Base-by-base conservation (phyloP, 2,888 invertebrate genomes). In the Pseudococcus longispinus region DNA sequence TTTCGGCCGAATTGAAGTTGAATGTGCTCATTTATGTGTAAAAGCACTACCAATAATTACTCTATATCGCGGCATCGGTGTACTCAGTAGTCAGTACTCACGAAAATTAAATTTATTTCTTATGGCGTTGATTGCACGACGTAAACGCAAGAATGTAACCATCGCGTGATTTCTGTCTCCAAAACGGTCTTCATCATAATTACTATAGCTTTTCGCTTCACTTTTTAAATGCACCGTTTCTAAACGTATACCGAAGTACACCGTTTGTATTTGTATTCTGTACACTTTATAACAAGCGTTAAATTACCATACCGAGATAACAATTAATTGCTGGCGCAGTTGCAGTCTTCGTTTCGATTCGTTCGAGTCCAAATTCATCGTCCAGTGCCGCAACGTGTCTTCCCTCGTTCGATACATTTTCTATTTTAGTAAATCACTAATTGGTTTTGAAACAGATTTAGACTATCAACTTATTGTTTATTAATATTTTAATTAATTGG, bases 111-210 rank as follows among this genome's bases (percentile, higher is more conserved):
- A 70, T 70, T 70, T 29, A 29, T 70, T 70, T 26, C 70, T 70
- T 70, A 70, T 70, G 70, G 70, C 70, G 70, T 70, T 70, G 70
- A 70, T 70, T 70, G 70, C 70, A 20, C 70, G 29, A 29, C 29
- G 70, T 29, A 4, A 70, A 15, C 29, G 70, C 70, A 29, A 70
- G 29, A 70, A 70, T 29, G 70, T 70, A 70, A 70, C 29, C 70
- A 70, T 70, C 70, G 70, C 70, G 70, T 70, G 70, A 70, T 70
- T 70, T 70, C 70, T 70, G 70, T 29, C 26, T 70, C 70, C 70
- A 29, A 29, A 70, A 18, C 70, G 29, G 9, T 26, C 26, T 9
- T 29, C 26, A 29, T 4, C 29, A 26, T 70, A 29, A 70, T 70
- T 70, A 70, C 29, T 29, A 18, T 70, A 70, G 70, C 70, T 70